A percentile compares a stretch with the other conserved stretches of the same genome.
These are phyloP conservation scores for Pelagia noctiluca DNA, from an alignment of 30 jellyfish, hydroid and myxozoan species.

Conservation along the genomic window DNA sequence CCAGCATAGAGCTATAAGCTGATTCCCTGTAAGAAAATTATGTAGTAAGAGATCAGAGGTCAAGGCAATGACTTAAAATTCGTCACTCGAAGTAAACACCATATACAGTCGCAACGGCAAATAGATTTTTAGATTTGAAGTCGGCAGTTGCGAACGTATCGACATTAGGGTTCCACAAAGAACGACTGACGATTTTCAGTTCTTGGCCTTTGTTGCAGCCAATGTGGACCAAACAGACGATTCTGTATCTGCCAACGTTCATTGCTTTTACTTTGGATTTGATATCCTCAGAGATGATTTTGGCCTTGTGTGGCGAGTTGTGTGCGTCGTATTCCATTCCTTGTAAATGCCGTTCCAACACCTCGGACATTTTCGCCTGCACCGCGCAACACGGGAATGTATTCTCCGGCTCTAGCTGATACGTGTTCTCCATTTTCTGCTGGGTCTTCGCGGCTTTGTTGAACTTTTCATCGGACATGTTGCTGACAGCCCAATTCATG, in stretches of 20 bases:
- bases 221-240: slow-evolving; percentile 59
- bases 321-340: slow-evolving; percentile 38
- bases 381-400: slow-evolving; percentile 62
- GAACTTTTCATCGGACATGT: background rate
- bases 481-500: background rate
- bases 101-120: slow-evolving; percentile 73
- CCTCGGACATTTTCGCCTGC: slow-evolving; percentile 29
- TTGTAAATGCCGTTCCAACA: slow-evolving; percentile 46
- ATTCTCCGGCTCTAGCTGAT: slow-evolving; percentile 63
- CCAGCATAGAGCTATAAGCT: too few relatives aligned
- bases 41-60: too few relatives aligned
- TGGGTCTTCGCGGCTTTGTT: background rate
- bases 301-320: slow-evolving; percentile 52
- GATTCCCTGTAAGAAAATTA: too few relatives aligned
- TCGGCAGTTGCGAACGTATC: slow-evolving; percentile 63
- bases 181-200: slow-evolving; percentile 56
- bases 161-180: slow-evolving; percentile 65
- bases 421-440: slow-evolving; percentile 54
- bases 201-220: slow-evolving; percentile 70
- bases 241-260: slow-evolving; percentile 40
- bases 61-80: too few relatives aligned
- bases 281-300: slow-evolving; percentile 73
- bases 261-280: slow-evolving; percentile 66
- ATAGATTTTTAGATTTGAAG: slow-evolving; percentile 41
- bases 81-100: slow-evolving; percentile 67